Conservation (phyloP, 2,888 invertebrate species). For the Pomacea canaliculata region DNA sequence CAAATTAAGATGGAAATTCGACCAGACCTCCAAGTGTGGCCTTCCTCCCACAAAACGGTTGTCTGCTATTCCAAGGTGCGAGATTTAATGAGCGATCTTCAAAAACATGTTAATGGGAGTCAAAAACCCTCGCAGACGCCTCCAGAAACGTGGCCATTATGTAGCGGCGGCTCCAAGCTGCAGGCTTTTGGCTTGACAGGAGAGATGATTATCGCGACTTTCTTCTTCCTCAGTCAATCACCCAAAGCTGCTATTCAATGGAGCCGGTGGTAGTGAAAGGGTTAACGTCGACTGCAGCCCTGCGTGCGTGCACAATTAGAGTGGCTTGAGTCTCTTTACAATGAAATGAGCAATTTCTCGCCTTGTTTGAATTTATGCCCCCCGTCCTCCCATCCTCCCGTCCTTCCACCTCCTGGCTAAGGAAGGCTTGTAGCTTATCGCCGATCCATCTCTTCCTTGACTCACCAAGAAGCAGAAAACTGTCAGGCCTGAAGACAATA, state of each 20-base stretch:
- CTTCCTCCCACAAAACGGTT: not conserved
- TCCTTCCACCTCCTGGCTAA: too few species aligned
- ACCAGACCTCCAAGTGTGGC: not conserved
- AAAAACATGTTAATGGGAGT: conserved; percentile 21
- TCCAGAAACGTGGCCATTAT: too few species aligned
- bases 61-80: conserved; percentile 1
- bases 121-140: conserved; percentile 1
- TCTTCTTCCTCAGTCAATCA: conserved; percentile 2
- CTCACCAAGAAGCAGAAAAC: not conserved
- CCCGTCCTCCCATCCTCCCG: not conserved
- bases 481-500: too few species aligned
- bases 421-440: not conserved
- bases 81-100: conserved; percentile 23
- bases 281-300: not conserved
- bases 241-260: not conserved
- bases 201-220: not conserved
- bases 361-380: conserved; percentile 5
- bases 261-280: not conserved
- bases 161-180: too few species aligned
- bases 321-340: not conserved
- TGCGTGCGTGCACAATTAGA: not conserved
- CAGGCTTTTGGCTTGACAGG: not conserved
- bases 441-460: not conserved
- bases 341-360: conserved; percentile 9
- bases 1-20: conserved; percentile 5